Base-by-base conservation (phyloP, 35 echinoderm and acorn worm genomes). In the Stichopus chloronotus region DNA sequence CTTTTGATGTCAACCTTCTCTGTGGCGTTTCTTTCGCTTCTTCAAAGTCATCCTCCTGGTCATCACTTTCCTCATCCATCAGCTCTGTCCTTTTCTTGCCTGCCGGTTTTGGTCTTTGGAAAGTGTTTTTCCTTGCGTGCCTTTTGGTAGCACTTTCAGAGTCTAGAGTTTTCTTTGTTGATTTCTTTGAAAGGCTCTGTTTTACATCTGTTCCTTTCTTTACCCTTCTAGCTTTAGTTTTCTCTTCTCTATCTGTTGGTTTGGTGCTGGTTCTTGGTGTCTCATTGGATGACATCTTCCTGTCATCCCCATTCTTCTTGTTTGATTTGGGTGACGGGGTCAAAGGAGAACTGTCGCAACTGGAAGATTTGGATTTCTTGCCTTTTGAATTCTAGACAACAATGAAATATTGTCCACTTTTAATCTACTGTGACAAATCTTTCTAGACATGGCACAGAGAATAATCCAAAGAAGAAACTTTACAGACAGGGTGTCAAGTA, bases 361-460 rank as follows among this genome's bases (percentile, higher is more conserved):
- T 85, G 82, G 82, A 85, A 85, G 82, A 85, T 6, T 17, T 58
- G 56, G 82, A 85, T 58, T 85, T 85, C 57, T 85, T 85, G 11
- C 56, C 55, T 58, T 85, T 85, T 53, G 54, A n/a, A 59, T 85
- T 85, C 82, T 85, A 58, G 24, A 85, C 8, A 58, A 17, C 55
- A n/a, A 74, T 61, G 59, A 10, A 61, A 61, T 14, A 61, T 61
- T 8, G 4, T 61, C 8, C 8, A 61, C 14, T 10, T 61, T 61
- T 2, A 61, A 61, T 1, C 59, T 61, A 61, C 30, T 43, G 30
- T 43, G 30, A 43, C 30, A 43, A 43, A 43, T 43, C 30, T 43
- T 43, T 43, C 30, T 43, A 43, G 30, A 43, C 30, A 43, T 43
- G 30, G 30, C 30, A 43, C 30, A 43, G 30, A 43, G 30, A 43